Evolutionary conservation across 2,113 vertebrate genomes (phyloP).

Genomic region (Petromus typicus): DNA sequence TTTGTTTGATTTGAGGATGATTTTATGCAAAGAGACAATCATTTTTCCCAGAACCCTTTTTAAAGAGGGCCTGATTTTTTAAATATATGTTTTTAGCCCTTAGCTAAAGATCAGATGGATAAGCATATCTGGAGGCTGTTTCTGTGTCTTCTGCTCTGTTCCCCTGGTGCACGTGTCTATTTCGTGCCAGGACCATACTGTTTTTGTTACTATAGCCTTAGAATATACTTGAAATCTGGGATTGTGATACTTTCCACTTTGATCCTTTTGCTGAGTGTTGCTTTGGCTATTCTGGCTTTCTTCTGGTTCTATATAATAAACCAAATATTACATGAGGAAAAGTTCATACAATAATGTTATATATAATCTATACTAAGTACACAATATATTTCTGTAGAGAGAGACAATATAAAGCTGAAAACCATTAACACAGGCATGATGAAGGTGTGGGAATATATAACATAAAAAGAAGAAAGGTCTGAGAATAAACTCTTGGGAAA

Average conservation of each 20-base stretch:
- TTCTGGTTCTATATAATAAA: background rate
- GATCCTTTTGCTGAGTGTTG: background rate
- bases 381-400: background rate
- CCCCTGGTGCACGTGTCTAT: background rate
- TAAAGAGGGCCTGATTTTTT: background rate
- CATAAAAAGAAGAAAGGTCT: background rate
- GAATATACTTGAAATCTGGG: background rate
- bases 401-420: background rate
- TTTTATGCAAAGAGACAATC: background rate
- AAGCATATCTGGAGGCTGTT: background rate
- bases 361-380: background rate
- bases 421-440: background rate
- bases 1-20: background rate
- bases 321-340: background rate
- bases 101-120: background rate
- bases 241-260: background rate
- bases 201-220: background rate
- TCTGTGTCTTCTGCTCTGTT: background rate
- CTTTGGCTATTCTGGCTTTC: background rate
- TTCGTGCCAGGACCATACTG: background rate
- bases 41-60: background rate
- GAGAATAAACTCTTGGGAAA: background rate
- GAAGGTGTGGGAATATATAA: background rate
- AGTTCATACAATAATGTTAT: background rate
- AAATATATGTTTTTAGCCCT: background rate